Percentiles rank a stretch among this genome's conserved stretches.
Conservation (phyloP, 2,113 vertebrate species). For the Pandion haliaetus region DNA sequence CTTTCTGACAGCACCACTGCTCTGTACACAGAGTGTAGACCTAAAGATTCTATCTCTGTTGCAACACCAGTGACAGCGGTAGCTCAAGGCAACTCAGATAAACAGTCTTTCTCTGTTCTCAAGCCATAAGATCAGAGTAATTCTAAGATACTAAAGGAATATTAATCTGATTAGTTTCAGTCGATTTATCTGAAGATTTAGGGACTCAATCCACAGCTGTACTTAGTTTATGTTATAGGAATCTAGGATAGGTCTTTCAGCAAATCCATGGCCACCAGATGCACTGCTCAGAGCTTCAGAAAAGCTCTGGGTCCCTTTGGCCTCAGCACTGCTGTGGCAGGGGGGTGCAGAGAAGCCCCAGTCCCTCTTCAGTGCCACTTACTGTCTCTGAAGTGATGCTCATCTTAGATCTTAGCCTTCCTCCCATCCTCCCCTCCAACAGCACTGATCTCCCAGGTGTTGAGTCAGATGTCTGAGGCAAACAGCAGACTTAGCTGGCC, state of each 20-base stretch:
- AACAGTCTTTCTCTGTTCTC: background rate
- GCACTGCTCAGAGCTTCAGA: background rate
- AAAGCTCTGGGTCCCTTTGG: background rate
- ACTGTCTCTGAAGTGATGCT: background rate
- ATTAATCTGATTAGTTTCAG: background rate
- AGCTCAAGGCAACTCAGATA: background rate
- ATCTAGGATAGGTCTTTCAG: background rate
- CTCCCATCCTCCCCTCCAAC: background rate
- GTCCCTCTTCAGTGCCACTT: background rate
- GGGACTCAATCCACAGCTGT: background rate
- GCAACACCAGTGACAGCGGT: background rate
- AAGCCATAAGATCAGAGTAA: background rate
- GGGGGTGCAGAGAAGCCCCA: fast-evolving
- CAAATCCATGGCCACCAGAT: background rate
- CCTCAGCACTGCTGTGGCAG: background rate
- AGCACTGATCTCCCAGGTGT: background rate
- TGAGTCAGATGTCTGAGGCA: background rate
- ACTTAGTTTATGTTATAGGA: background rate
- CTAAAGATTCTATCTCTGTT: background rate
- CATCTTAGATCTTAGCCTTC: background rate
- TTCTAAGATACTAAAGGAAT: background rate
- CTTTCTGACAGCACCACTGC: background rate
- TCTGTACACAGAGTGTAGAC: background rate
- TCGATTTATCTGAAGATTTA: background rate
- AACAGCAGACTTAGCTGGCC: background rate